Conservation (phyloP, 2,888 invertebrate genomes). For the Ceramica pisi region DNA sequence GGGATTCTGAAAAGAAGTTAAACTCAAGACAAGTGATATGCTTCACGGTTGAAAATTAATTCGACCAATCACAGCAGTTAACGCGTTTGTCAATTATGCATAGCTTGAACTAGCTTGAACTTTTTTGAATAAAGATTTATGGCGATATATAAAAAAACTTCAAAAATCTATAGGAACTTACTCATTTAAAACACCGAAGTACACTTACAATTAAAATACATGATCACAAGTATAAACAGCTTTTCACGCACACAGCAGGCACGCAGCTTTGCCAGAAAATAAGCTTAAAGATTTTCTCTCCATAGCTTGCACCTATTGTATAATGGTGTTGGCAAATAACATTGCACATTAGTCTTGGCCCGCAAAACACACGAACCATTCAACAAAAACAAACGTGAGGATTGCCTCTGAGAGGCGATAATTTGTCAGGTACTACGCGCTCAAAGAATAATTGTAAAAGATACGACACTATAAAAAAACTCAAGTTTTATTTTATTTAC, state of each 20-base stretch:
- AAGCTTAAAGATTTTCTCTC: constrained; percentile 14
- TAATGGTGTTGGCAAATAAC: constrained; percentile 77
- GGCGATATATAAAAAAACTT: too few relatives aligned
- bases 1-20: background rate
- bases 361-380: constrained; percentile 86
- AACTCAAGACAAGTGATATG: background rate
- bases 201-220: too few relatives aligned
- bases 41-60: too few relatives aligned
- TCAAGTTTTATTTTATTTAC: background rate
- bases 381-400: constrained; percentile 89
- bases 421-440: constrained; percentile 84
- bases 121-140: too few relatives aligned
- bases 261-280: background rate
- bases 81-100: too few relatives aligned
- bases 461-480: constrained; percentile 12
- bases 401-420: constrained; percentile 85
- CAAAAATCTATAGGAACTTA: too few relatives aligned
- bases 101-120: too few relatives aligned
- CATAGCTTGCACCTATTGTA: constrained; percentile 41
- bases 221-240: background rate
- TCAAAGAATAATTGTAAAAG: constrained; percentile 76
- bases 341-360: constrained; percentile 83
- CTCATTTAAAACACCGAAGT: too few relatives aligned
- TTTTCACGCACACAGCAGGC: too few relatives aligned
- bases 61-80: too few relatives aligned